Base-by-base conservation (phyloP, 2,888 invertebrate species). In the Apomyelois bistriatella region DNA sequence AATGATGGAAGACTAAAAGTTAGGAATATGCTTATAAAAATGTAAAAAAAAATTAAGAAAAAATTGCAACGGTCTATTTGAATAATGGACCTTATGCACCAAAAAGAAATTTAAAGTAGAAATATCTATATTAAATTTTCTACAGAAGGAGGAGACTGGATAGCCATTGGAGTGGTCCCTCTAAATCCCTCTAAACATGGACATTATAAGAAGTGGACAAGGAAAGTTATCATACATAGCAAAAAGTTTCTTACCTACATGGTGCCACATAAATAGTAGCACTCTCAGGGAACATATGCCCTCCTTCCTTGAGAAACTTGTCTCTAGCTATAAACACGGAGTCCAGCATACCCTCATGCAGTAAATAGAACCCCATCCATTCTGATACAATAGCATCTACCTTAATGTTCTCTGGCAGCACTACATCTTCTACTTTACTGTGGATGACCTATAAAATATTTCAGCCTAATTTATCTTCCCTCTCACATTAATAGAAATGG, bases 331-430 rank as follows among this genome's bases (percentile, higher is more conserved):
- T 85, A 9, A 98, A 83, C 2, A 99, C 95, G 0, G 98, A 97
- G 76, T 98, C 96, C 52, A 99, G 79, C 99, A 99, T 99, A 6
- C 96, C 97, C 83, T 99, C 98, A 74, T 98, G 98, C 12, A 99
- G 85, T 32, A 99, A 90, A 83, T 97, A 98, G 81, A 98, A 98
- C 0, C 98, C 98, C 98, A 99, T 99, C 98, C 98, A 99, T 85
- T 99, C 98, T 0, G 98, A 98, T 4, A 99, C 93, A 59, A 99
- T 96, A 8, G 97, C 92, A 80, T 98, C 98, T 1, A 97, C 95
- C 80, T 95, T 94, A 7, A 91, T 91, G 49, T 92, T 72, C 59
- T 76, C 64, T 0, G 95, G 94, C 48, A 96, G 78, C 0, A 80
- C 74, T 2, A 97, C 91, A 70, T 97, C 94, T 89, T 98, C 97